Evolutionary conservation across 1,140 invertebrate species (phyloP).

Genomic region (Drosophila guanche): DNA sequence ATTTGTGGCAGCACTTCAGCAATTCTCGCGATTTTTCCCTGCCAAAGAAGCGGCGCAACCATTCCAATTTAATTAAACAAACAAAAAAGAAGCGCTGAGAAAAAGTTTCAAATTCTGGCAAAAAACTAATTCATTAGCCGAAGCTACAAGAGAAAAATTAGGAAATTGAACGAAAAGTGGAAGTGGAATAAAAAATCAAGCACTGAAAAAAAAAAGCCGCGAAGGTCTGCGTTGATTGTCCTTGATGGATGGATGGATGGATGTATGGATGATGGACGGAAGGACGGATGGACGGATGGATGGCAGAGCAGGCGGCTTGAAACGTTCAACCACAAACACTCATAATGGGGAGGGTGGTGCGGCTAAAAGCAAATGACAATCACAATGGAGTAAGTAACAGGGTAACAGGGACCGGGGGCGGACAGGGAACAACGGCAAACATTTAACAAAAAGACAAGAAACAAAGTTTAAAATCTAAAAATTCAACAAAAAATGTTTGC

Average conservation of each 20-base stretch:
- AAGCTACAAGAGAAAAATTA: constrained; percentile 10
- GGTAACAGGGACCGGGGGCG: background rate
- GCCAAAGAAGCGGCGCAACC: background rate
- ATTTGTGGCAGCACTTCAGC: no score
- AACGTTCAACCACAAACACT: constrained; percentile 37
- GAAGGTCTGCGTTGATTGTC: constrained; percentile 37
- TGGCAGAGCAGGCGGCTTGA: constrained; percentile 5
- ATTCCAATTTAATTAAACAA: constrained; percentile 23
- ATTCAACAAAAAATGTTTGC: no score
- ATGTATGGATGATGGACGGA: constrained; percentile 27
- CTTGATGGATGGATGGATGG: constrained; percentile 50
- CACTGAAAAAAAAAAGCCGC: constrained; percentile 18
- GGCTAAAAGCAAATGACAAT: constrained; percentile 62
- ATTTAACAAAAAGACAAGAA: constrained; percentile 70
- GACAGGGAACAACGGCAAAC: constrained; percentile 33
- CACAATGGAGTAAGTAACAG: constrained; percentile 4
- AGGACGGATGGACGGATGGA: constrained; percentile 37
- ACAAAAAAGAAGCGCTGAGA: background rate
- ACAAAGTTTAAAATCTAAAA: constrained; percentile 74
- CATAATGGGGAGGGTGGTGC: constrained; percentile 39
- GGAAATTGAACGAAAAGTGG: constrained; percentile 18
- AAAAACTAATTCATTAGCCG: constrained; percentile 50
- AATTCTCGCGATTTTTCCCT: background rate
- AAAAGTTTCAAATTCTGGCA: constrained; percentile 17
- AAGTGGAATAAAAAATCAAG: constrained; percentile 28